Conservation (phyloP, 2,113 vertebrate species). For the Myrmecophaga tridactyla region DNA sequence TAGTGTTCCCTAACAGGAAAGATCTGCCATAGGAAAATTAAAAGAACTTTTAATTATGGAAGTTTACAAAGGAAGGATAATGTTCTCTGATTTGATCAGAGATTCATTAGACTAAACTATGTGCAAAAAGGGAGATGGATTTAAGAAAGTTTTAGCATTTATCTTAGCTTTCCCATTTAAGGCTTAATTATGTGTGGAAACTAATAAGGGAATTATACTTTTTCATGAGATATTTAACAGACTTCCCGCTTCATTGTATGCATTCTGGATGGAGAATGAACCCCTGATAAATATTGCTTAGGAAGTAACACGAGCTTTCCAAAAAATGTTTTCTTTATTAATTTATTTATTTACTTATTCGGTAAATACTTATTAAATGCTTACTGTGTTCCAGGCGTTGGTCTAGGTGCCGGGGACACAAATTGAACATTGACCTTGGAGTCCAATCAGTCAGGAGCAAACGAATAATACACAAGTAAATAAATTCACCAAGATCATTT, state of each 20-base stretch:
- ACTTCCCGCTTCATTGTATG: neutral
- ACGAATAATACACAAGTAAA: neutral
- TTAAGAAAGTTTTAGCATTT: constrained; percentile 24
- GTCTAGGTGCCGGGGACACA: neutral
- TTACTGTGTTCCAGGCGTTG: neutral
- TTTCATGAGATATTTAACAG: neutral
- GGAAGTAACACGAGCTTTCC: neutral
- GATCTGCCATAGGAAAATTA: neutral
- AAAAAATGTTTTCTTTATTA: neutral
- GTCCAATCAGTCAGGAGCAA: neutral
- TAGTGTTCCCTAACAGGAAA: neutral
- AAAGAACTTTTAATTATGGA: constrained; percentile 43
- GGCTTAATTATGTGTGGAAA: neutral
- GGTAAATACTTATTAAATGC: neutral
- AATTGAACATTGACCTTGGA: neutral
- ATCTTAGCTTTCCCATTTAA: constrained; percentile 7
- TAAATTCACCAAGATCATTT: neutral
- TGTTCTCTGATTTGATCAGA: neutral
- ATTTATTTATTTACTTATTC: neutral
- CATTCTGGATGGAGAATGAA: neutral
- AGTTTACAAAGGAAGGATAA: constrained; percentile 33
- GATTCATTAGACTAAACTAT: constrained; percentile 9
- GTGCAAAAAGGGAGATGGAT: neutral
- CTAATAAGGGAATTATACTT: neutral
- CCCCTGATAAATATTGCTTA: neutral